phyloP scores from a whole-genome alignment of 1,140 invertebrate species.

The Paraescarpia echinospica region DNA sequence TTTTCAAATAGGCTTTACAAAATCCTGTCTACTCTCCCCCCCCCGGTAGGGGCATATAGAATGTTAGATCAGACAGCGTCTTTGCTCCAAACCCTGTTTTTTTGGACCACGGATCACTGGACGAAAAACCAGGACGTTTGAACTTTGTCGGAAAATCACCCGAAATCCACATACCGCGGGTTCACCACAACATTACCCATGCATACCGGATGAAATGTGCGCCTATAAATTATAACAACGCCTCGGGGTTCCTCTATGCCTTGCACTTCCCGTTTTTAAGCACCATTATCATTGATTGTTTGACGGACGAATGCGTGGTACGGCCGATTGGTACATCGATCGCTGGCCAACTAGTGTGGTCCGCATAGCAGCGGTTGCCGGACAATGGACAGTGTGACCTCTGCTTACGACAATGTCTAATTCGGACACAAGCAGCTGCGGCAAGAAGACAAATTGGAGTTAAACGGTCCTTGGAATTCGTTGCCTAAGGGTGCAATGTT shows the following conservation, averaged over 20 bases:
- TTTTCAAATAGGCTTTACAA: neutral
- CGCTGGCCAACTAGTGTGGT: neutral
- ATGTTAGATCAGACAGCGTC: neutral
- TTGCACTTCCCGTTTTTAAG: neutral
- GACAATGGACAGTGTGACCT: neutral
- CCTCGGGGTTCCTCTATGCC: no score
- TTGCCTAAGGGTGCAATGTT: neutral
- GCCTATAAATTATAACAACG: neutral
- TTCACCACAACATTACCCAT: neutral
- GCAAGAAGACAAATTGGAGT: neutral
- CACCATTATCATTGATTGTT: neutral
- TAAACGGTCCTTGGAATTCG: neutral
- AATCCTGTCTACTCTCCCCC: neutral
- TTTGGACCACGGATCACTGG: neutral
- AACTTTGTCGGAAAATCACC: no score
- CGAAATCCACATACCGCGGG: neutral
- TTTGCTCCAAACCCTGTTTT: neutral
- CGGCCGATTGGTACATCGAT: neutral
- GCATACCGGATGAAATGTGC: neutral
- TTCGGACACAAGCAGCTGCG: neutral
- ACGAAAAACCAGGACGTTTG: no score
- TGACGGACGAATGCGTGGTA: neutral
- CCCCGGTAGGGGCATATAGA: neutral
- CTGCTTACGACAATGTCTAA: neutral
- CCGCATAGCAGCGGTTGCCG: neutral